A percentile compares a stretch with the other conserved stretches of the same genome.
phyloP scores from a whole-genome alignment of 2,888 invertebrate genomes.

The Platerodrilus igneus region DNA sequence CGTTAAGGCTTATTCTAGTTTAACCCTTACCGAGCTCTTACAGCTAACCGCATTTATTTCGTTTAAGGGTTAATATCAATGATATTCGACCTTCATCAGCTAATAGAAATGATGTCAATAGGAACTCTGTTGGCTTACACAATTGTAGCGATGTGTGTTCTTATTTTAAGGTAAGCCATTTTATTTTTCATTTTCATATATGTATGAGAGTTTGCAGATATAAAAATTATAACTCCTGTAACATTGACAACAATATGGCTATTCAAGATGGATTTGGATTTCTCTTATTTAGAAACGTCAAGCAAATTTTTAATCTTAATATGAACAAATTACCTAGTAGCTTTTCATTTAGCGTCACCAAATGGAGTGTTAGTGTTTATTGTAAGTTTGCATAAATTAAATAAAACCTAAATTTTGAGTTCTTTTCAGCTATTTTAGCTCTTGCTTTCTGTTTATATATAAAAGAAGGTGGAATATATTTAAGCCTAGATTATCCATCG shows the following conservation, averaged over 20 bases:
- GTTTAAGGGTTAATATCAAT: constrained; percentile 74
- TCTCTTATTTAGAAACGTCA: constrained; percentile 30
- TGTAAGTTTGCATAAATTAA: constrained; percentile 47
- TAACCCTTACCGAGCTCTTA: no score
- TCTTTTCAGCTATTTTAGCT: constrained; percentile 53
- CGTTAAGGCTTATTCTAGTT: no score
- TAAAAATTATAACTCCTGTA: constrained; percentile 19
- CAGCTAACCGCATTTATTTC: not conserved
- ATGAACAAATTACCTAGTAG: constrained; percentile 63
- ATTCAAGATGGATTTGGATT: constrained; percentile 26
- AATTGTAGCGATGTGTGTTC: constrained; percentile 85
- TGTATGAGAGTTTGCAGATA: constrained; percentile 32
- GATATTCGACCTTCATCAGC: constrained; percentile 82
- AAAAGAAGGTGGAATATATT: constrained; percentile 39
- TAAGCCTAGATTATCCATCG: constrained; percentile 43
- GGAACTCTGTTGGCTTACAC: constrained; percentile 87
- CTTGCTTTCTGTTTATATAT: constrained; percentile 52
- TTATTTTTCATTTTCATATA: not conserved
- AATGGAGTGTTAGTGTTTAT: constrained; percentile 55
- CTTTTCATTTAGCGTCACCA: constrained; percentile 62
- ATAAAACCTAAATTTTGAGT: constrained; percentile 12
- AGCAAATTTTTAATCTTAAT: constrained; percentile 68
- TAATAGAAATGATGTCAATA: constrained; percentile 97
- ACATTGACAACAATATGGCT: constrained; percentile 4
- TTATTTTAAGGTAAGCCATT: constrained; percentile 68